Base-by-base conservation (phyloP, 2,113 vertebrate species). In the Fulmarus glacialis region DNA sequence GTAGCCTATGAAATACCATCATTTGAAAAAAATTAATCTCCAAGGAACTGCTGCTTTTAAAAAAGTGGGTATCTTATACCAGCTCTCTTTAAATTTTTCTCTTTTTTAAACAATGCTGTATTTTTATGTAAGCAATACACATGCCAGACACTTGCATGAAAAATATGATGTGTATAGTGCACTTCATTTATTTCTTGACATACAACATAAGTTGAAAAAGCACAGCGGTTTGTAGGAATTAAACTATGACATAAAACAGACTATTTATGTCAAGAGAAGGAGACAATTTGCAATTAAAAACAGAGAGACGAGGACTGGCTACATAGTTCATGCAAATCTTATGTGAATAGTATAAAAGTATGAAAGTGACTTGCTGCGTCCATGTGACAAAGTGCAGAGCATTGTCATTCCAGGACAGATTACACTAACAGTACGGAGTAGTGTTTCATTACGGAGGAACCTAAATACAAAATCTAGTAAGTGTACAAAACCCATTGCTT, bases 151-250 rank as follows among this genome's bases (percentile, higher is more conserved):
- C 50, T 96, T 70, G 60, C 34, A 34, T 95, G 78, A 97, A 96
- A 97, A 95, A 97, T 88, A 78, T 30, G 48, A 75, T 87, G 89
- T 73, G 67, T 48, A 72, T 23, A 63, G 40, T 22, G 47, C 55
- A 45, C 53, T 96, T 90, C 71, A 88, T 97, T 94, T 97, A 63
- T 94, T 96, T 92, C 84, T 96, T 93, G 90, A 96, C 90, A 81
- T 91, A 96, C 82, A 93, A 42, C 85, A 6, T 77, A 66, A 92
- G 50, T 47, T 97, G 91, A 92, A 93, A 92, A 97, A 91, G 21
- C 63, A 63, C 95, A 96, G 95, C 5, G 6, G 89, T 95, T 96
- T 92, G 72, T 52, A 91, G 80, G 96, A 96, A 90, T 95, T 92
- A 95, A 93, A 67, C 97, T 97, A 93, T 86, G 93, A 97, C 50